These are phyloP conservation scores for Zygogramma bicolorata DNA, from an alignment of 2,888 invertebrate genomes.

Conservation along the genomic window DNA sequence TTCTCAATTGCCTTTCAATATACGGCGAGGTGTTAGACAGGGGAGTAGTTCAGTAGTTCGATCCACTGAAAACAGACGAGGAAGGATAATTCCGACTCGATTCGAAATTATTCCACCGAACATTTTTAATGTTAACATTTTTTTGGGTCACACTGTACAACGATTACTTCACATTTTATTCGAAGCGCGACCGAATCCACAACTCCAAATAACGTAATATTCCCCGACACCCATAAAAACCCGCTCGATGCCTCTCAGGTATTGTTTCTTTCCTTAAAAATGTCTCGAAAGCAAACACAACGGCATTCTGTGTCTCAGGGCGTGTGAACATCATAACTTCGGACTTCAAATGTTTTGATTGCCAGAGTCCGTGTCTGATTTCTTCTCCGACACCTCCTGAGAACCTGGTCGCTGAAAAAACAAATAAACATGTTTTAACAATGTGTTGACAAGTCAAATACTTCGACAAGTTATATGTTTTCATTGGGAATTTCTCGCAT, in stretches of 20 bases:
- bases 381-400: constrained; percentile 53
- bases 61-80: no score
- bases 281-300: constrained; percentile 32
- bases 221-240: not conserved
- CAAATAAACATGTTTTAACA: constrained; percentile 52
- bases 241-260: not conserved
- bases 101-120: no score
- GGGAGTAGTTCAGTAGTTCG: no score
- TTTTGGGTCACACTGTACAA: no score
- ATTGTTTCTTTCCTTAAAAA: constrained; percentile 16
- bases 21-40: no score
- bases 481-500: constrained; percentile 25
- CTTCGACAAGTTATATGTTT: constrained; percentile 22
- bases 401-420: constrained; percentile 49
- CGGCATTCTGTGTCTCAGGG: constrained; percentile 47
- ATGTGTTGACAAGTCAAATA: constrained; percentile 37
- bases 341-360: constrained; percentile 45
- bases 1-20: no score
- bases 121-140: no score
- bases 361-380: constrained; percentile 50
- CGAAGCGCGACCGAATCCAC: not conserved
- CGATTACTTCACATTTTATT: no score
- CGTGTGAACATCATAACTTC: constrained; percentile 48
- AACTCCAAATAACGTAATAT: not conserved
- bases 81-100: no score